Evolutionary conservation across 2,113 vertebrate species (phyloP), one percentile per base, ranked within the genome.

Genomic region (Saimiri boliviensis): DNA sequence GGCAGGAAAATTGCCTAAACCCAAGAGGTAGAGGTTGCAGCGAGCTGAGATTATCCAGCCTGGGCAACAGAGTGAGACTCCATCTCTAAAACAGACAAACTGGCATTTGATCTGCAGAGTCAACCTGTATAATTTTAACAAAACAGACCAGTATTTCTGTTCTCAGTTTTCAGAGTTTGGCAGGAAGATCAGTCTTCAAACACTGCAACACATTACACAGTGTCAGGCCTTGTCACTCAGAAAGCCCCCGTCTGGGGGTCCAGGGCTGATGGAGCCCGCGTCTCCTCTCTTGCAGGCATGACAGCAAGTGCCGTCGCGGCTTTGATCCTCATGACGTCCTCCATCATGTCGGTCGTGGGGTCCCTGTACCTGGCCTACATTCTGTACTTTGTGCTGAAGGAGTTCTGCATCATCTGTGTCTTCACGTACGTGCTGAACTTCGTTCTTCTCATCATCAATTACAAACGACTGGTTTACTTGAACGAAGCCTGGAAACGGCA

Each of bases 391-490:
- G 99, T 99, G 99, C 99, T 99, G 97, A 99, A 99, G 99, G 99
- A 99, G 98, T 99, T 99, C 98, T 99, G 99, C 99, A 97, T 99
- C 99, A 99, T 99, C 99, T 99, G 99, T 97, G 94, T 99, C 98
- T 97, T 99, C 99, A 99, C 99, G 76, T 99, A 99, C 3, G 98
- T 98, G 98, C 99, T 99, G 99, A 99, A 99, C 99, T 99, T 99
- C 99, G 99, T 99, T 98, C 99, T 99, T 98, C 99, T 99, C 98
- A 99, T 99, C 97, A 99, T 99, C 99, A 99, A 99, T 99, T 99
- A 99, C 99, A 99, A 99, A 99, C 99, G 99, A 99, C 99, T 99
- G 98, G 99, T 99, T 99, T 99, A 99, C 99, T 99, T 99, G 99
- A 99, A 99, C 10, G 99, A 99, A 97, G 99, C 99, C 98, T 99